Base-by-base conservation (phyloP, 1,140 invertebrate species). In the Campoletis sonorensis region DNA sequence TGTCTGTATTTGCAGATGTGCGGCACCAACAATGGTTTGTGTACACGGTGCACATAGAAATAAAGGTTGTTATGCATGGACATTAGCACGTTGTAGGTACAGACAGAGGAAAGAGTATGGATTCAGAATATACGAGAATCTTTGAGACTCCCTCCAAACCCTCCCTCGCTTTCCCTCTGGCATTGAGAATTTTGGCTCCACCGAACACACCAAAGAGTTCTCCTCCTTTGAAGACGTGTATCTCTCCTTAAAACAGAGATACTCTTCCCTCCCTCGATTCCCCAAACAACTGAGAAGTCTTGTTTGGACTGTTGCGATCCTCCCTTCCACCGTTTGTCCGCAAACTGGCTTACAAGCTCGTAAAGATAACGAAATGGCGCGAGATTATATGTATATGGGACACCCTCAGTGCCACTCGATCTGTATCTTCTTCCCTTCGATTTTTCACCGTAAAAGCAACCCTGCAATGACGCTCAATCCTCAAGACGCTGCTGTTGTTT, bases 291-390 rank as follows among this genome's bases (percentile, higher is more conserved):
- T 64, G 61, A 23, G 11, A n/a, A 64, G 23, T 64, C 61, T 64
- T 64, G 61, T 64, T 64, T 64, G 61, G 61, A 23, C 61, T 16
- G 0, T 64, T 23, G 61, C 8, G 23, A 27, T 64, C 61, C 23
- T 26, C 61, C 61, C 61, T 26, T 26, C 61, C 21, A 64, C 61
- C 61, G 21, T 27, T 78, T 49, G 21, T 58, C 76, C 54, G 61
- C 76, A 30, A 64, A 45, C 76, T 78, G 58, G 61, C 58, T 78
- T 78, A 78, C 76, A 78, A 78, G 76, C 76, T 84, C 83, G 82
- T 90, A 90, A 89, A 90, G 89, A 90, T 90, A 90, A 88, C 83
- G 79, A 86, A 90, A 90, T 86, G 84, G 85, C 85, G 78, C 81
- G 81, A 64, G 75, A 45, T 18, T 33, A 78, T 67, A 78, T 67